Evolutionary conservation across 92 coral and sea anemone genomes (phyloP), one percentile per base, ranked within the genome.

Genomic region (Siderastrea siderea): DNA sequence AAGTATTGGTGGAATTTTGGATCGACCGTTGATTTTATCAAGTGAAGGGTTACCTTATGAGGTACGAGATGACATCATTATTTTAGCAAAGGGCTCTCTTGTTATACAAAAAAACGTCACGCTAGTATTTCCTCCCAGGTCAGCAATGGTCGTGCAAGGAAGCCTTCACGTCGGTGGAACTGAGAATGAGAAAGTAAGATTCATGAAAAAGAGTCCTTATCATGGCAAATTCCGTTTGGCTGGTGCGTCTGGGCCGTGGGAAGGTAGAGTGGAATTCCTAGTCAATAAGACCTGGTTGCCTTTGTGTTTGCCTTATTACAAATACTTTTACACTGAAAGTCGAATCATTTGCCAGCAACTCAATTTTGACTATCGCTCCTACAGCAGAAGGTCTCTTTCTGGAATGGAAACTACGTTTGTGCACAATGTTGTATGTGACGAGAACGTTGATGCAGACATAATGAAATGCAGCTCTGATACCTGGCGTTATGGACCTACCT

Each of bases 161-260:
- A 83, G 69, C 6, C 76, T 92, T 62, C 73, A 72, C 46, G 92
- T 79, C 7, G 51, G 14, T 6, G 94, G 94, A 50, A 92, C 85
- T 8, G 51, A 13, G 12, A 54, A 61, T 2, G 83, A 92, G 67
- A 88, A 47, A 51, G 92, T 92, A 15, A 81, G 76, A 13, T 84
- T 92, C 55, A n/a, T 66, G 4, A 61, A 55, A 60, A 71, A 64
- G 44, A 79, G 11, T 12, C 51, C 6, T 12, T 47, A 59, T n/a
- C 53, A 55, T 7, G 73, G 61, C 43, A 67, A 68, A 44, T 63
- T 92, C 38, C 90, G 92, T 55, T 81, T 92, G 9, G 86, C 46
- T n/a, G 79, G 91, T 7, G 92, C 90, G n/a, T 66, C 86, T 53
- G 92, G 94, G 1, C 90, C 94, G 26, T 92, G 94, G 94, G 90